phyloP scores from a whole-genome alignment of 2,888 invertebrate species.

The Cyclophora albipunctata region DNA sequence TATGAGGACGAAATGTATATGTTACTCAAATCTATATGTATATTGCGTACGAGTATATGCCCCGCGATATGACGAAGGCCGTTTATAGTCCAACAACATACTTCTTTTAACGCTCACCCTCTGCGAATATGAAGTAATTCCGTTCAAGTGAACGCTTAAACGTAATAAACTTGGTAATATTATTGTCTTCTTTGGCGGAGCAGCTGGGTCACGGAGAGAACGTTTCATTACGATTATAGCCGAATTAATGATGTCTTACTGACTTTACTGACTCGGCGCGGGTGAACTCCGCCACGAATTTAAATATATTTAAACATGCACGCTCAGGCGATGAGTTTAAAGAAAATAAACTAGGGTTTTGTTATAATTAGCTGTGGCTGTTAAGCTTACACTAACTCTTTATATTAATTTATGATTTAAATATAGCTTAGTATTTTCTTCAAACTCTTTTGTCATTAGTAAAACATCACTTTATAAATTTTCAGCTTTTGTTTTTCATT shows the following conservation, averaged over 20 bases:
- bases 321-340: slow-evolving; percentile 13
- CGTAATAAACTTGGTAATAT: slow-evolving; percentile 47
- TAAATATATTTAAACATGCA: slow-evolving; percentile 51
- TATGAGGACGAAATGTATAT: slow-evolving; percentile 52
- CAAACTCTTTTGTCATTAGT: no score
- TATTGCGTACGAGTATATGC: slow-evolving; percentile 27
- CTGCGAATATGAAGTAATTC: slow-evolving; percentile 36
- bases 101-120: slow-evolving; percentile 30
- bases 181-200: slow-evolving; percentile 37
- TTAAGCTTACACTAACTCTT: no score
- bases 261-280: slow-evolving; percentile 35
- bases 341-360: no score
- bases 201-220: slow-evolving; percentile 44
- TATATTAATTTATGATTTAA: no score
- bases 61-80: slow-evolving; percentile 27
- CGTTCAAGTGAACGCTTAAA: slow-evolving; percentile 33
- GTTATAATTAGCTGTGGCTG: no score
- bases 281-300: slow-evolving; percentile 49
- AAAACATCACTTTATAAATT: no score
- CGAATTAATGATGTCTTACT: slow-evolving; percentile 57
- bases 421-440: no score
- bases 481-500: no score
- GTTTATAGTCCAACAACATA: slow-evolving; percentile 24
- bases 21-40: slow-evolving; percentile 54
- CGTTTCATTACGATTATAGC: slow-evolving; percentile 60